Conservation (phyloP, 2,888 invertebrate genomes). For the Quadroppia sp. region DNA sequence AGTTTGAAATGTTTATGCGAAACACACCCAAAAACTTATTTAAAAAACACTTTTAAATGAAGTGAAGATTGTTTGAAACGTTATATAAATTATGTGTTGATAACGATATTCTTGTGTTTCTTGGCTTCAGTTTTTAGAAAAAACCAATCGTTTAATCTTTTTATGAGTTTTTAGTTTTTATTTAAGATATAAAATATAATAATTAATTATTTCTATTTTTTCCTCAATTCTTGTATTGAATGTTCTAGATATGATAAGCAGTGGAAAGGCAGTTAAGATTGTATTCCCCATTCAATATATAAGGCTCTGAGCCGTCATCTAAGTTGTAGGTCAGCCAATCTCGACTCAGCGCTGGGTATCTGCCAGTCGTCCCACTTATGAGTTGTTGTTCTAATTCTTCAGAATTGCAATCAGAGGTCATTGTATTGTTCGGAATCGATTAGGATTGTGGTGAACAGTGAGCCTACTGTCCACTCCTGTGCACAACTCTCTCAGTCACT, state of each 20-base stretch:
- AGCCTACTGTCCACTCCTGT: conserved; percentile 6
- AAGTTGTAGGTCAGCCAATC: conserved; percentile 36
- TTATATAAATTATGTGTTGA: too few species aligned
- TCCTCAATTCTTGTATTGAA: not conserved
- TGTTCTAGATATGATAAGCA: conserved; percentile 3
- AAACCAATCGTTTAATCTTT: not conserved
- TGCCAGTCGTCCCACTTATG: conserved; percentile 14
- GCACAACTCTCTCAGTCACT: not conserved
- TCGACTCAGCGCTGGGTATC: conserved; percentile 5
- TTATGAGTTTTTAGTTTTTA: not conserved
- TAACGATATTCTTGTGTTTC: too few species aligned
- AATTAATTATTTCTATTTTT: conserved; percentile 27
- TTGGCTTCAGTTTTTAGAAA: too few species aligned
- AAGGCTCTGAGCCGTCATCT: not conserved
- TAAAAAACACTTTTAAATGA: not conserved
- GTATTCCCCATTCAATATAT: not conserved
- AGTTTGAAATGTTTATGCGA: not conserved
- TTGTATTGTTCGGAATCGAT: conserved; percentile 20
- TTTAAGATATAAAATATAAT: too few species aligned
- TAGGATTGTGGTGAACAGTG: conserved; percentile 5
- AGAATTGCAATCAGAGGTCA: conserved; percentile 15
- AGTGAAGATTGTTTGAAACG: not conserved
- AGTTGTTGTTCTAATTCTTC: conserved; percentile 35
- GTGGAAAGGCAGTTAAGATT: conserved; percentile 9
- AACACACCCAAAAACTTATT: not conserved